Evolutionary conservation across 1,140 invertebrate species (phyloP).

Genomic region (Lamellibrachia luymesi): DNA sequence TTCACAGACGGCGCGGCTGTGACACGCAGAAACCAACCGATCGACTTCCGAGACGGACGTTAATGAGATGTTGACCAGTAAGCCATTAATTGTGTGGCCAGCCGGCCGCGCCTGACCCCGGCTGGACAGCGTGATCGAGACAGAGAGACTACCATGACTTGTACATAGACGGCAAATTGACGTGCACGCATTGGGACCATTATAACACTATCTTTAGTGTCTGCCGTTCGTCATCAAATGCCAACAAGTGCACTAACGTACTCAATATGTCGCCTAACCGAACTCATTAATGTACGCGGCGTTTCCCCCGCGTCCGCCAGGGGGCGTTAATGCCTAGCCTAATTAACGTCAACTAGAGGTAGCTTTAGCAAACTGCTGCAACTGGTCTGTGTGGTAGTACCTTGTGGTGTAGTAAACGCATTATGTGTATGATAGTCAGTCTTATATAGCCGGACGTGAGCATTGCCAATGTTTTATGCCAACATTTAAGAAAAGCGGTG

Average conservation of each 20-base stretch:
- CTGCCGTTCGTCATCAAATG: background rate
- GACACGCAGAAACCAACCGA: background rate
- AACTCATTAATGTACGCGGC: background rate
- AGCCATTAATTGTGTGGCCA: background rate
- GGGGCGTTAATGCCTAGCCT: background rate
- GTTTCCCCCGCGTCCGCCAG: background rate
- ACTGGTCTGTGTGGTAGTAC: background rate
- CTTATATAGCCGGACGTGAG: background rate
- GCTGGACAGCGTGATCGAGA: background rate
- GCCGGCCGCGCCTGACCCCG: background rate
- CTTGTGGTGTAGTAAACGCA: background rate
- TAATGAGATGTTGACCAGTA: background rate
- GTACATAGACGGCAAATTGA: background rate
- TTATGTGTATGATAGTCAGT: background rate
- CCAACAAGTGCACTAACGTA: background rate
- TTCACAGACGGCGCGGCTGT: background rate
- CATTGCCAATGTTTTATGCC: background rate
- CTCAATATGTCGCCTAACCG: background rate
- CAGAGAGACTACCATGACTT: background rate
- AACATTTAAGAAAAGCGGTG: background rate
- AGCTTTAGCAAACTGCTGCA: background rate
- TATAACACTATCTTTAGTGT: background rate
- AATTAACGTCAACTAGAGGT: background rate
- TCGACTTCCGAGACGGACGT: background rate
- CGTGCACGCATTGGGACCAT: background rate